These are phyloP conservation scores for Scolopax rusticola DNA, from an alignment of 2,797 vertebrate species.

Conservation along the genomic window DNA sequence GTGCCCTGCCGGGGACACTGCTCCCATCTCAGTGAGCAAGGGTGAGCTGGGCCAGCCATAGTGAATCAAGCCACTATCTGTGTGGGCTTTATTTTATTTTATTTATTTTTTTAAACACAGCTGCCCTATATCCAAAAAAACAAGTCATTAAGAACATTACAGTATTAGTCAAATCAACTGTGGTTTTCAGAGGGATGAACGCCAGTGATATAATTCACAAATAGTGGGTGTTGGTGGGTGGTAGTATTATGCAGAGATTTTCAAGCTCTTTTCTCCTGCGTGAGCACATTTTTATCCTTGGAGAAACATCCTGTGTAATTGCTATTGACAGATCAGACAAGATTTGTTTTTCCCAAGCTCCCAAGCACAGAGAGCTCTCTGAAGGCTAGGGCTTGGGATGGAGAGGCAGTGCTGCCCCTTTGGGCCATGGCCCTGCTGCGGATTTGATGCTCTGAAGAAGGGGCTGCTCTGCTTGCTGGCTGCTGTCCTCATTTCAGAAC, in stretches of 20 bases:
- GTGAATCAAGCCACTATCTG: not conserved
- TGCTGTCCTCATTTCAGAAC: not conserved
- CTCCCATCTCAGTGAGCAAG: not conserved
- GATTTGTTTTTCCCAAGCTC: not conserved
- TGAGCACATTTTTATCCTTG: not conserved
- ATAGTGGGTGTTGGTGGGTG: not conserved
- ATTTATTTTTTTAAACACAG: not conserved
- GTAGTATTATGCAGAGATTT: not conserved
- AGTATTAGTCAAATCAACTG: not conserved
- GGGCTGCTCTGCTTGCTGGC: not conserved
- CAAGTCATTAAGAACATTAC: not conserved
- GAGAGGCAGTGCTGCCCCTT: not conserved
- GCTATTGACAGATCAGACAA: not conserved
- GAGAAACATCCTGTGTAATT: not conserved
- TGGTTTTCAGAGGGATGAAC: slow-evolving; percentile 18
- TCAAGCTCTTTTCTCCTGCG: not conserved
- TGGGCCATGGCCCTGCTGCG: not conserved
- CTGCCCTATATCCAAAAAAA: not conserved
- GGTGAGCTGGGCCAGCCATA: not conserved
- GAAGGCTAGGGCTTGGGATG: not conserved
- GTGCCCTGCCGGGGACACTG: not conserved
- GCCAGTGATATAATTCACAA: not conserved
- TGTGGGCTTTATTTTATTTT: not conserved
- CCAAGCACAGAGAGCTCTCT: not conserved
- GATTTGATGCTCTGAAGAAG: not conserved